phyloP scores from a whole-genome alignment of 2,888 invertebrate species.

The Platycheirus albimanus region DNA sequence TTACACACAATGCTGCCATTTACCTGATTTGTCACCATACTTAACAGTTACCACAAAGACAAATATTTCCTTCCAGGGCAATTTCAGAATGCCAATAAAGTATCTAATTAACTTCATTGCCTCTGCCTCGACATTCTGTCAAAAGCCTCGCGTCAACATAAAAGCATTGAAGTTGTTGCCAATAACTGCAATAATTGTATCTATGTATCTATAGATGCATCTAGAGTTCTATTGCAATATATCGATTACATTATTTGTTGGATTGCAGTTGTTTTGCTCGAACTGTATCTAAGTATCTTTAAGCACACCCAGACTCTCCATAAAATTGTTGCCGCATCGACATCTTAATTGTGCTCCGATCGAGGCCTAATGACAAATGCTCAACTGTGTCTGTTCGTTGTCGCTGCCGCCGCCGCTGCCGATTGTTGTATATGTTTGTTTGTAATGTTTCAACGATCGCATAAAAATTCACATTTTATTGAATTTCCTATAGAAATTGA shows the following conservation, averaged over 20 bases:
- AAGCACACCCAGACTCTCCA: conserved; percentile 35
- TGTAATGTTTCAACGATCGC: conserved; percentile 54
- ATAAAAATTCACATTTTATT: conserved; percentile 73
- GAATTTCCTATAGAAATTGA: conserved; percentile 71
- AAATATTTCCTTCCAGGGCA: conserved; percentile 57
- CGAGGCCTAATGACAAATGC: conserved; percentile 62
- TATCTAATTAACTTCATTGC: conserved; percentile 72
- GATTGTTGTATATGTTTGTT: no score
- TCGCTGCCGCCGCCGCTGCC: conserved; percentile 34
- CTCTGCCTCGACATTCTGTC: conserved; percentile 60
- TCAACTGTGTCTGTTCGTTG: neutral
- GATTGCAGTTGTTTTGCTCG: neutral
- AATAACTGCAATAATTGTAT: neutral
- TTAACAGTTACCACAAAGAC: conserved; percentile 48
- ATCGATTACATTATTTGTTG: conserved; percentile 50
- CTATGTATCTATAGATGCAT: neutral
- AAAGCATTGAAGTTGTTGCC: conserved; percentile 20
- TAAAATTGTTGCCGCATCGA: conserved; percentile 47
- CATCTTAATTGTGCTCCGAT: conserved; percentile 73
- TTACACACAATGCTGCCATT: conserved; percentile 68
- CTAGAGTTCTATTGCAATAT: conserved; percentile 19
- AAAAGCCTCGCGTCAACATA: conserved; percentile 41
- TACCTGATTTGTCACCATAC: conserved; percentile 44
- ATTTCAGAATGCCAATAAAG: conserved; percentile 60
- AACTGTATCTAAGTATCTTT: conserved; percentile 9